Base-by-base conservation (phyloP, 2,113 vertebrate genomes). In the Psittacara wagleri region DNA sequence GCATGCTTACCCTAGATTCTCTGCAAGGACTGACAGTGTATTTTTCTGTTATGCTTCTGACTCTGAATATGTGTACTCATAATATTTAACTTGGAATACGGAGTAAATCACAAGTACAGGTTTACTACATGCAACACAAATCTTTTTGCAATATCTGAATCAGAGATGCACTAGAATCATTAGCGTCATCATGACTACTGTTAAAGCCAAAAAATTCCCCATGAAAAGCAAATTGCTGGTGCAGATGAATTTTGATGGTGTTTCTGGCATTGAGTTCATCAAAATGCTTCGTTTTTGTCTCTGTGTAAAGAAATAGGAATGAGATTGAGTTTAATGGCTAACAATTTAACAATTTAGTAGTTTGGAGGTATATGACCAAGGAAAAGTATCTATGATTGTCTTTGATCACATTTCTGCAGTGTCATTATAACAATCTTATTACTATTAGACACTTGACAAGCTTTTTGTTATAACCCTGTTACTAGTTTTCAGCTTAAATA, bases 301-400 rank as follows among this genome's bases (percentile, higher is more conserved):
- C 69, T 86, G 24, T 15, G 5, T 31, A 80, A 63, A 85, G 74
- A 86, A 85, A 52, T 12, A 82, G 13, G 35, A 91, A 83, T 61
- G 17, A 81, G 35, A 90, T 83, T 63, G 18, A 91, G 10, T 6
- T 79, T 93, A 88, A 96, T 90, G 64, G 39, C 18, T 84, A 51
- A 25, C 39, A 94, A 91, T 89, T 92, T 88, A 85, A 61, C 77
- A 86, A 31, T 92, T 92, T 85, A 80, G 44, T 68, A 74, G 31
- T 94, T 86, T 90, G 67, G 63, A 94, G 52, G 54, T 70, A 80
- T 87, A 81, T 63, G 63, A 95, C 74, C 74, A 67, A 37, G 54
- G 44, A 93, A 76, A 88, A 94, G 9, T 78, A 31, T 52, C 64
- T 88, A 18, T 75, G 66, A 52, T 92, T 86, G 16, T 13, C 16